Base-by-base conservation (phyloP, 1,140 invertebrate genomes). In the Orchesella cincta region DNA sequence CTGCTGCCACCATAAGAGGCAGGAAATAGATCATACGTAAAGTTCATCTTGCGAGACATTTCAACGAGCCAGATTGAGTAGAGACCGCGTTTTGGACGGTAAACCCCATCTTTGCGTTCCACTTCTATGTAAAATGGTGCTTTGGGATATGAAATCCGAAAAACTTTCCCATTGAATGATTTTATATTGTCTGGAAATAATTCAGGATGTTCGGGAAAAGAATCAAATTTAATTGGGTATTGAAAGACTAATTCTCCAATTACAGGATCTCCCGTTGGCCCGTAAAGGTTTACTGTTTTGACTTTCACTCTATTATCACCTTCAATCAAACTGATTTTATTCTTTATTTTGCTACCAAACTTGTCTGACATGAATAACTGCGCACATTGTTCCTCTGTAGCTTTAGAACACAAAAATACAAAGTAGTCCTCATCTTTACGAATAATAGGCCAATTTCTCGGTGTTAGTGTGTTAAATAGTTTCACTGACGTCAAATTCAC, bases 401-500 rank as follows among this genome's bases (percentile, higher is more conserved):
- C 62, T 12, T 67, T 67, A 3, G 8, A 2, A 46, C 14, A 36
- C 36, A 73, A 12, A 51, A 73, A 73, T 46, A 73, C 28, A 23
- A 46, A 73, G 46, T 5, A 14, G 46, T 73, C 71, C 26, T 73
- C 71, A 73, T 73, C 71, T 35, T 73, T 73, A 39, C 36, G 5
- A 28, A 51, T 73, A 8, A 73, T 36, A n/a, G 71, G 71, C 2
- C 14, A 8, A 23, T 73, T 39, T 3, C 8, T 8, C 20, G 34
- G 71, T 5, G 71, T 73, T 8, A 73, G 8, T 1, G 71, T 73
- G 36, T 73, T n/a, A 73, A 73, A 73, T n/a, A n/a, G n/a, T n/a
- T n/a, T n/a, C n/a, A n/a, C n/a, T n/a, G n/a, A n/a, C n/a, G n/a
- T n/a, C n/a, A n/a, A n/a, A n/a, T n/a, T n/a, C n/a, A n/a, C n/a